phyloP scores from a whole-genome alignment of 2,113 vertebrate species.

The Entomyzon cyanotis region DNA sequence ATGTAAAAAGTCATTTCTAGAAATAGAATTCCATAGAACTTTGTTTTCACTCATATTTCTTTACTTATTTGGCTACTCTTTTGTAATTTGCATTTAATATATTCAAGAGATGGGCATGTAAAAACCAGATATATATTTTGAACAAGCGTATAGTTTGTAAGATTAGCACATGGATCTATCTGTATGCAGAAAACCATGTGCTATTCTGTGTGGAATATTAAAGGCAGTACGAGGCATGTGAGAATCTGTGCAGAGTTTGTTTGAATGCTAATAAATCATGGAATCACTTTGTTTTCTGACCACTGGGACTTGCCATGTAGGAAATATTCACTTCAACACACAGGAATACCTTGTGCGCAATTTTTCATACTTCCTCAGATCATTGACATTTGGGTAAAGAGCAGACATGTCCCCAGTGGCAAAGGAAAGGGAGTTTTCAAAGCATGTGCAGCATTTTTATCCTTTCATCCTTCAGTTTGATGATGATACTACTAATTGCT shows the following conservation, averaged over 20 bases:
- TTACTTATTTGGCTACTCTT: conserved; percentile 1
- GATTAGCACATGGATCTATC: background rate
- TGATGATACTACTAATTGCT: background rate
- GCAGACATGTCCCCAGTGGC: background rate
- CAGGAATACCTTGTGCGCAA: background rate
- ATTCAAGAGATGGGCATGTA: background rate
- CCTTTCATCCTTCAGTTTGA: background rate
- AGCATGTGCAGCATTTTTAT: background rate
- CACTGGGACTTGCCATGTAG: background rate
- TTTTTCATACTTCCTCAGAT: background rate
- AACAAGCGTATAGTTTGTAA: background rate
- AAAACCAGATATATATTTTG: background rate
- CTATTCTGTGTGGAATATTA: conserved; percentile 32
- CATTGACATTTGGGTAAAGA: background rate
- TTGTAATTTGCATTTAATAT: background rate
- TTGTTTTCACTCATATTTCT: background rate
- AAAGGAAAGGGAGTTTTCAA: background rate
- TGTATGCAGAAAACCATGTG: conserved; percentile 21
- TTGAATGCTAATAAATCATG: conserved; percentile 64
- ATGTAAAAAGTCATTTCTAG: background rate
- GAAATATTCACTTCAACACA: conserved; percentile 24
- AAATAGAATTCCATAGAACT: background rate
- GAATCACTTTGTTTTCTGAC: conserved; percentile 37
- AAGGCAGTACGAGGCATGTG: background rate
- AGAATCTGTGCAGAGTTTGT: conserved; percentile 42